These are phyloP conservation scores for Thymelicus lineola DNA, from an alignment of 2,888 invertebrate genomes.

Conservation along the genomic window DNA sequence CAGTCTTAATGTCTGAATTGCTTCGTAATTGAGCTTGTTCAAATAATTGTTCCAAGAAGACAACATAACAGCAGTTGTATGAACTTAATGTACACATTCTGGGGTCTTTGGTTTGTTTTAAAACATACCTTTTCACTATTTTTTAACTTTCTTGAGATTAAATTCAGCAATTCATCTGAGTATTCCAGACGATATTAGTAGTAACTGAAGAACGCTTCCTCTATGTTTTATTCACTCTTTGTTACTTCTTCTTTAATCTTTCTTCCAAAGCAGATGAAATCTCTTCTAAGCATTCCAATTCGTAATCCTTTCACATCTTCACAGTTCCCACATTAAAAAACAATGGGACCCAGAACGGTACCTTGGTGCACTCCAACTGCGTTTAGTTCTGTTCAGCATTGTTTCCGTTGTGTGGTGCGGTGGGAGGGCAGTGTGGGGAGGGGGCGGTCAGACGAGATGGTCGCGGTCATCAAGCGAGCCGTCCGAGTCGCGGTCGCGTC, in stretches of 20 bases:
- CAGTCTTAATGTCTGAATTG: constrained; percentile 14
- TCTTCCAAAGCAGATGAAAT: background rate
- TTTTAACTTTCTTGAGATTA: no score
- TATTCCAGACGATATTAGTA: no score
- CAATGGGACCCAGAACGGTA: no score
- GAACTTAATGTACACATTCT: background rate
- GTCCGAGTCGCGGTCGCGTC: constrained; percentile 73
- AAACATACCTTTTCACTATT: background rate
- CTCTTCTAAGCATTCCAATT: background rate
- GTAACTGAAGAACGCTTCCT: no score
- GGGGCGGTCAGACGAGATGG: constrained; percentile 69
- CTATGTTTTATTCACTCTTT: no score
- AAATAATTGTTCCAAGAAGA: background rate
- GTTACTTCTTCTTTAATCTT: no score
- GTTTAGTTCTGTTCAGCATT: no score
- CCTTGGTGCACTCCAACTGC: no score
- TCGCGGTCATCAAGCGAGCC: constrained; percentile 78
- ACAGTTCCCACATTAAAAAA: background rate
- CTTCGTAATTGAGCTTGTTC: constrained; percentile 16
- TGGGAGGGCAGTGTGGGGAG: constrained; percentile 22
- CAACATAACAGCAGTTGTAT: background rate
- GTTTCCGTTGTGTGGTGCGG: constrained; percentile 2
- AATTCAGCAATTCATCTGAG: no score
- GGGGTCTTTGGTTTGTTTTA: background rate
- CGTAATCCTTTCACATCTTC: background rate